Base-by-base conservation (phyloP, 2,888 invertebrate genomes). In the Glyphotaelius pellucidus region DNA sequence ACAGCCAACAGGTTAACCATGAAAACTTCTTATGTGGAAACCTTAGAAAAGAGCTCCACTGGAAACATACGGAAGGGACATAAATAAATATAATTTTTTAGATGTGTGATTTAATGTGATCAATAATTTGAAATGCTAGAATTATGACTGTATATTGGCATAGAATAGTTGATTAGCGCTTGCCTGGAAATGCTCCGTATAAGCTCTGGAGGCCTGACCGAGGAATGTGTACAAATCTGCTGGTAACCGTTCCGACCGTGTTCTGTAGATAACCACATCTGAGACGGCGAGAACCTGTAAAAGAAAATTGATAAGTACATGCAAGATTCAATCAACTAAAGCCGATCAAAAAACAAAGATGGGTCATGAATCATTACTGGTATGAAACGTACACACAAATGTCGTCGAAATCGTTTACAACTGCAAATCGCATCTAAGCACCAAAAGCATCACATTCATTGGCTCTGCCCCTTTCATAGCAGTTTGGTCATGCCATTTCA, bases 151-250 rank as follows among this genome's bases (percentile, higher is more conserved):
- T 25, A 25, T 4, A 67, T 25, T 67, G 19, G 19, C 25, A 1
- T 2, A 19, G 25, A 67, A 67, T 67, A 67, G 19, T 67, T 25
- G 19, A 25, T 67, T 67, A 67, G 25, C 67, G 9, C 30, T 94
- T 38, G 97, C 94, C 93, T 97, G 96, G 95, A 98, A 98, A 95
- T 98, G 97, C 94, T 97, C 96, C 92, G 96, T 96, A 94, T 97
- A 98, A 11, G 98, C 97, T 93, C 97, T 96, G 0, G 98, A 98
- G 0, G 98, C 98, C 92, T 97, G 97, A 12, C 97, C 97, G 91
- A 98, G 95, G 95, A 98, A 98, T 84, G 96, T 96, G 94, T 97
- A 98, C 96, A 98, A 96, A 94, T 98, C 98, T 93, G 96, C 96
- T 94, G 97, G 97, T 80, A 98, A 95, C 89, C 98, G 96, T 94